Evolutionary conservation across 2,797 vertebrate species (phyloP).

Genomic region (Tympanoctomys barrerae): DNA sequence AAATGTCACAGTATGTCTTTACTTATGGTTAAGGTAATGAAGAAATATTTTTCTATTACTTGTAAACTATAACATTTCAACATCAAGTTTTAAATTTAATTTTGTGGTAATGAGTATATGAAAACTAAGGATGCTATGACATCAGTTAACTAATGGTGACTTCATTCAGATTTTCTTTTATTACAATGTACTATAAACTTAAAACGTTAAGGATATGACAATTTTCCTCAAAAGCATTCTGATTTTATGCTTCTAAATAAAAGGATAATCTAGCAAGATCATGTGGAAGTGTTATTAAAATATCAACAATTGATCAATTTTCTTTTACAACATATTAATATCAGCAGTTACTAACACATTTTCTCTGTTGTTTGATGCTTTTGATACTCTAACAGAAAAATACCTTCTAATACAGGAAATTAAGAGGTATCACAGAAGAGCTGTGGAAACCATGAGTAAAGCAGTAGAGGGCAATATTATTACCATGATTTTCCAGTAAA

Average conservation of each 20-base stretch:
- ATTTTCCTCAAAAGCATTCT: conserved; percentile 61
- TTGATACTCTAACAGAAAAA: conserved; percentile 73
- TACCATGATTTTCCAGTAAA: conserved; percentile 57
- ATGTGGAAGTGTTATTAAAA: conserved; percentile 68
- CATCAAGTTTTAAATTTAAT: conserved; percentile 38
- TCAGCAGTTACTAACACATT: conserved; percentile 60
- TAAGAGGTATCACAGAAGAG: conserved; percentile 59
- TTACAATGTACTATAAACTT: conserved; percentile 10
- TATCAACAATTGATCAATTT: conserved; percentile 27
- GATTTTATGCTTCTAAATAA: conserved; percentile 70
- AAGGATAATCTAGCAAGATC: conserved; percentile 75
- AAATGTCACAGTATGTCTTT: conserved; percentile 79
- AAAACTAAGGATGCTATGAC: conserved; percentile 35
- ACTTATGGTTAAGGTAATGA: conserved; percentile 71
- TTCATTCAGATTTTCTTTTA: conserved; percentile 56
- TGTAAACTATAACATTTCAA: conserved; percentile 52
- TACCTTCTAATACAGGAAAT: conserved; percentile 70
- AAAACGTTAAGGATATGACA: conserved; percentile 56
- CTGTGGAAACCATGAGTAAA: conserved; percentile 55
- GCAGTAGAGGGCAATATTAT: conserved; percentile 37
- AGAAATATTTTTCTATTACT: conserved; percentile 76
- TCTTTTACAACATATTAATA: conserved; percentile 56
- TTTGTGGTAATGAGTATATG: conserved; percentile 55
- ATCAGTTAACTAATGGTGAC: conserved; percentile 62
- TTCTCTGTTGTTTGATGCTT: conserved; percentile 74